A percentile compares a stretch with the other conserved stretches of the same genome.
phyloP scores from a whole-genome alignment of 2,797 vertebrate genomes.

The Poecile montanus region DNA sequence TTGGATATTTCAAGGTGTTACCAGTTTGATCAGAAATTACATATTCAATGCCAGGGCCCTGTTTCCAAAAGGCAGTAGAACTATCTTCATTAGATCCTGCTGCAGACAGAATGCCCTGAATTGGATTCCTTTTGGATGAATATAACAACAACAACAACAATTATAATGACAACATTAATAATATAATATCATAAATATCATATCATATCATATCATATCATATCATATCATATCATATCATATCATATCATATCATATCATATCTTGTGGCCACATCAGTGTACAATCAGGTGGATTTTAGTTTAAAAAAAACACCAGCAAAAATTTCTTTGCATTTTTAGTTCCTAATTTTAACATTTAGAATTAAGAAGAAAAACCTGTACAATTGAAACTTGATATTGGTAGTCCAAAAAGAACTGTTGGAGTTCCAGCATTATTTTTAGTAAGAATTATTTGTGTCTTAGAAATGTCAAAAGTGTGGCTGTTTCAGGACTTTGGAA shows the following conservation, averaged over 20 bases:
- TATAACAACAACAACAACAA: too few relatives aligned
- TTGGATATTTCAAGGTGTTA: not conserved
- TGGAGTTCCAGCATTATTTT: not conserved
- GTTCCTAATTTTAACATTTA: not conserved
- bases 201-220: too few relatives aligned
- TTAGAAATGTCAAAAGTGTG: not conserved
- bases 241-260: too few relatives aligned
- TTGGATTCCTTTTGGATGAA: not conserved
- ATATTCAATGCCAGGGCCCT: not conserved
- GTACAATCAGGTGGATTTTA: not conserved
- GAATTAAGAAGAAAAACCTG: not conserved
- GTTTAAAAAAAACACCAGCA: rapidly evolving
- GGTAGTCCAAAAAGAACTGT: not conserved
- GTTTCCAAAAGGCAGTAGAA: not conserved
- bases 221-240: too few relatives aligned
- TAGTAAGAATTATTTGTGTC: not conserved
- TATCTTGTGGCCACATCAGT: not conserved
- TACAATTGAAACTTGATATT: rapidly evolving
- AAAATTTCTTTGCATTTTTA: not conserved
- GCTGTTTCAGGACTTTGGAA: not conserved
- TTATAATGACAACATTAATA: too few relatives aligned
- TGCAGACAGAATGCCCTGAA: not conserved
- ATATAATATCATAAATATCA: too few relatives aligned
- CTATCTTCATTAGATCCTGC: not conserved
- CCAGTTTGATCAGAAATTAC: not conserved